Conservation (phyloP, 1,140 invertebrate genomes). For the Myzus persicae region DNA sequence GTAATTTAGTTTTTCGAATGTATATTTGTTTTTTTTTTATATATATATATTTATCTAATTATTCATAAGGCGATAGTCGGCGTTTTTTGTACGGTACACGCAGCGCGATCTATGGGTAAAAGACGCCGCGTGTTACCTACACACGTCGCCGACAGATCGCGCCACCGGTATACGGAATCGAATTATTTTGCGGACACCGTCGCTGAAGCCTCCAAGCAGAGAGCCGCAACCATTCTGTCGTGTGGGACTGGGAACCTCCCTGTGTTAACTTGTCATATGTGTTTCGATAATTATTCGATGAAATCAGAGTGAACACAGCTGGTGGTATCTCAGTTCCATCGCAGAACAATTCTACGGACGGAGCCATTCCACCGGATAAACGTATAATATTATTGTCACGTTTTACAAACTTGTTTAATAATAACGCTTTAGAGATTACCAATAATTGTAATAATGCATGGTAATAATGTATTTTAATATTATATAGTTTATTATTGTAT, state of each 20-base stretch:
- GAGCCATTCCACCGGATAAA: background rate
- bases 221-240: slow-evolving; percentile 41
- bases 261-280: slow-evolving; percentile 84
- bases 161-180: background rate
- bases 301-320: slow-evolving; percentile 90
- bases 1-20: background rate
- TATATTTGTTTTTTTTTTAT: background rate
- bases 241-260: slow-evolving; percentile 85
- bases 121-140: background rate
- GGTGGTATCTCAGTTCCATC: slow-evolving; percentile 92
- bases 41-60: background rate
- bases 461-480: background rate
- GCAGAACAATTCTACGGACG: slow-evolving; percentile 57
- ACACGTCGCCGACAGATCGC: background rate
- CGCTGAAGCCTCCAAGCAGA: no score
- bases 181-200: background rate
- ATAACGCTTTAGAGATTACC: background rate
- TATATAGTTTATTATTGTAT: background rate
- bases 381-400: background rate
- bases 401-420: background rate
- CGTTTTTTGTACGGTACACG: background rate
- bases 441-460: background rate
- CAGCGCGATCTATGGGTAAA: background rate
- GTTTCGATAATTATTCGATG: slow-evolving; percentile 64
- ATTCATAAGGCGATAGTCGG: background rate